A percentile compares a stretch with the other conserved stretches of the same genome.
Evolutionary conservation across 2,113 vertebrate species (phyloP).

Genomic region (Fukomys damarensis): DNA sequence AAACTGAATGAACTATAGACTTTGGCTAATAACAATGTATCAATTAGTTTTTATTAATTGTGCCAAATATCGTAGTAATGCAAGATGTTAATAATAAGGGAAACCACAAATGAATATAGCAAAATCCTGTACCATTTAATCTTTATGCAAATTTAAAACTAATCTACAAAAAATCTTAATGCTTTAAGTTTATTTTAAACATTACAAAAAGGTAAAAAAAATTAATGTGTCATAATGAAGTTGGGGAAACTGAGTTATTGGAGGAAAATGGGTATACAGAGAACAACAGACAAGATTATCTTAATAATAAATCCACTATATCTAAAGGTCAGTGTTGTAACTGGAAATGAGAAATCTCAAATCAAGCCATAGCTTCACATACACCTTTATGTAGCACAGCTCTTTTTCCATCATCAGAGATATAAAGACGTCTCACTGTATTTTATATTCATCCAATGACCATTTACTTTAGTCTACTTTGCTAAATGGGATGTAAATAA

Average conservation of each 20-base stretch:
- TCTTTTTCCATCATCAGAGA: neutral
- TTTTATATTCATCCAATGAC: conserved; percentile 16
- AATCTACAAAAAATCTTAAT: neutral
- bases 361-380: conserved; percentile 24
- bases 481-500: neutral
- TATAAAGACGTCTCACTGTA: neutral
- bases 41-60: neutral
- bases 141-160: conserved; percentile 28
- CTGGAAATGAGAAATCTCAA: neutral
- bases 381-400: neutral
- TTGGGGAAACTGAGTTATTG: neutral
- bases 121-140: neutral
- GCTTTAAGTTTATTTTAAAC: conserved; percentile 7
- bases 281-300: neutral
- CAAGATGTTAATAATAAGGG: neutral
- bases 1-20: conserved; percentile 8
- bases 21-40: neutral
- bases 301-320: neutral
- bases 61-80: conserved; percentile 18
- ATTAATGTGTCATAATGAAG: neutral
- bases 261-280: conserved; percentile 8
- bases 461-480: neutral
- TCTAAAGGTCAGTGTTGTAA: conserved; percentile 20
- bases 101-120: neutral
- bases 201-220: neutral